phyloP scores from a whole-genome alignment of 2,797 vertebrate species.

The Lepilemur septentrionalis region DNA sequence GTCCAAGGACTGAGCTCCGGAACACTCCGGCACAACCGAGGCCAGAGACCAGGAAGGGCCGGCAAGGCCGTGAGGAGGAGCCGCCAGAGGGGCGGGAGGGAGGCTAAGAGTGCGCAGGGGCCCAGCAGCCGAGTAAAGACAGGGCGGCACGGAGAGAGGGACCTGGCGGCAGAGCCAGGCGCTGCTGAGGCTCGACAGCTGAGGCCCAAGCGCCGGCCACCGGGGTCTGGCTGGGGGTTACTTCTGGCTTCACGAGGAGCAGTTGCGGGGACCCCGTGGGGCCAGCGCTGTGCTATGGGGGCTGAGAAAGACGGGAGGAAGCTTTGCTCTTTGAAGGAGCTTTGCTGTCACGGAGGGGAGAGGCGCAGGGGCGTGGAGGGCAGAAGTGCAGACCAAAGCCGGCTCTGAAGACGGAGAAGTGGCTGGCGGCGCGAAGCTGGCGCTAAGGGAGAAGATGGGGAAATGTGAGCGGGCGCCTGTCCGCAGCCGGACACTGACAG shows the following conservation, averaged over 20 bases:
- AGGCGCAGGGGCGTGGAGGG: background rate
- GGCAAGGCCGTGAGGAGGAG: background rate
- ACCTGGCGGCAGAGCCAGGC: fast-evolving
- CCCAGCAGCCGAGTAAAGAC: background rate
- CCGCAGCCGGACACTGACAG: fast-evolving
- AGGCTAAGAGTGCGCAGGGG: fast-evolving
- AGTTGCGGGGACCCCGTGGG: background rate
- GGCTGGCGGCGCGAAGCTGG: fast-evolving
- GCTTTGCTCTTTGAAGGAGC: background rate
- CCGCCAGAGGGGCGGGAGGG: fast-evolving
- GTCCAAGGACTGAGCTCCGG: background rate
- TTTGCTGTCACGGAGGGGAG: background rate
- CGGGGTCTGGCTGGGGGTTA: background rate
- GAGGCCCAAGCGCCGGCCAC: fast-evolving
- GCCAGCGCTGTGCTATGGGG: background rate
- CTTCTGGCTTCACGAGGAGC: background rate
- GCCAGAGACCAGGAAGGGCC: background rate
- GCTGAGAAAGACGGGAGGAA: background rate
- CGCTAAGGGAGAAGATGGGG: fast-evolving
- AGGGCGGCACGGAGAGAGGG: fast-evolving
- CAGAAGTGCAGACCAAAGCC: background rate
- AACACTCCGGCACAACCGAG: fast-evolving
- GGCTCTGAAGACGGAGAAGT: background rate
- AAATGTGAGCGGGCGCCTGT: fast-evolving
- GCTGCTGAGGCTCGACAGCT: background rate